These are phyloP conservation scores for Vollenhovia emeryi DNA, from an alignment of 1,140 invertebrate genomes.

Conservation along the genomic window DNA sequence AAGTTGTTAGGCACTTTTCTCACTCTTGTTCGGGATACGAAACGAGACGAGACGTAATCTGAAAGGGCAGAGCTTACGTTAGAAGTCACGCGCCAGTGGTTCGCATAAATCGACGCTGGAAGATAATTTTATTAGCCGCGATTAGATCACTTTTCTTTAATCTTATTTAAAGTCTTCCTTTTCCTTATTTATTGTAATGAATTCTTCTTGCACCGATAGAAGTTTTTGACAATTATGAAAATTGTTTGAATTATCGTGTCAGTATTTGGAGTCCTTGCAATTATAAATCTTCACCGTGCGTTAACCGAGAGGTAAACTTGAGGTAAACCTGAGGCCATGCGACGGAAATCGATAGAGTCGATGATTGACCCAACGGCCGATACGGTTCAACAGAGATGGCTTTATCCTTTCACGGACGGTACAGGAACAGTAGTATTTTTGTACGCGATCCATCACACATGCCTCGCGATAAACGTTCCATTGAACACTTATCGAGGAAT, in stretches of 20 bases:
- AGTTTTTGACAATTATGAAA: not conserved
- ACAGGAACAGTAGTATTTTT: slow-evolving; percentile 79
- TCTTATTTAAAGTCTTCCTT: not conserved
- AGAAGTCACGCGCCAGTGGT: not conserved
- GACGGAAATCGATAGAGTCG: slow-evolving; percentile 23
- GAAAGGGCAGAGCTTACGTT: not conserved
- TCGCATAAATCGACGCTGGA: not conserved
- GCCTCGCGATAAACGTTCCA: slow-evolving; percentile 70
- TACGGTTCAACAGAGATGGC: slow-evolving; percentile 72
- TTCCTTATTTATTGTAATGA: not conserved
- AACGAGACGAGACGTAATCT: not conserved
- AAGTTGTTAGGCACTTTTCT: slow-evolving; percentile 40
- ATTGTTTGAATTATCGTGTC: not conserved
- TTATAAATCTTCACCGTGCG: not conserved
- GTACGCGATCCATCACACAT: slow-evolving; percentile 73
- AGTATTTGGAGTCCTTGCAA: not conserved
- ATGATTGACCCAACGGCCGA: slow-evolving; percentile 36
- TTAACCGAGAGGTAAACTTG: not conserved
- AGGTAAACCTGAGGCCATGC: slow-evolving; percentile 31
- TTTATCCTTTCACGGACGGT: slow-evolving; percentile 72
- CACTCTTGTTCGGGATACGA: not conserved
- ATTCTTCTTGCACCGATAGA: not conserved
- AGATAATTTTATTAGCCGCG: not conserved
- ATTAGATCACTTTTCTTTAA: not conserved
- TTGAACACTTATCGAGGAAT: slow-evolving; percentile 65